These are phyloP conservation scores for Pseudonaja textilis DNA, from an alignment of 2,113 vertebrate genomes.

Conservation along the genomic window DNA sequence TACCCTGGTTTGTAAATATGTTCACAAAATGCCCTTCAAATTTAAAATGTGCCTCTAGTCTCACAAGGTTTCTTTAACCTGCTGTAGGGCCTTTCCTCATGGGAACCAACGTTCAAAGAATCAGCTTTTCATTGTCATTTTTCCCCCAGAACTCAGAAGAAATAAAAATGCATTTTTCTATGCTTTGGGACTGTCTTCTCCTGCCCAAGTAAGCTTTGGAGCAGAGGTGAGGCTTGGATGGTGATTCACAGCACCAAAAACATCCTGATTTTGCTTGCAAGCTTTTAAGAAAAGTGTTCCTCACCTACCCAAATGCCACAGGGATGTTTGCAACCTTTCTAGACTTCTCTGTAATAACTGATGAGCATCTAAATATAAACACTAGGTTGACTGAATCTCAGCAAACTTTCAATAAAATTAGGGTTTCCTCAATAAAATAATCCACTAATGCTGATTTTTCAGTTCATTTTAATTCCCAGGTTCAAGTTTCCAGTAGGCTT, in stretches of 20 bases:
- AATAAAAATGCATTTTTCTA: background rate
- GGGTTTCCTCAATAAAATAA: background rate
- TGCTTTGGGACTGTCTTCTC: background rate
- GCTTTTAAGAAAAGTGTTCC: background rate
- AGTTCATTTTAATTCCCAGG: conserved; percentile 1
- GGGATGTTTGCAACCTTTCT: too few relatives aligned
- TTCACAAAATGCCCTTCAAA: background rate
- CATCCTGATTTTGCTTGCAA: background rate
- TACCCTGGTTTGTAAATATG: background rate
- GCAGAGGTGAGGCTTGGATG: background rate
- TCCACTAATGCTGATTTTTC: background rate
- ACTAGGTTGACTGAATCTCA: conserved; percentile 1
- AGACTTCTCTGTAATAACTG: background rate
- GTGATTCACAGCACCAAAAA: background rate
- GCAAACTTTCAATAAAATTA: background rate
- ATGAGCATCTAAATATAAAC: background rate
- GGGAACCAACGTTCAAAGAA: background rate
- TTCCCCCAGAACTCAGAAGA: background rate
- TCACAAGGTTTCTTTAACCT: background rate
- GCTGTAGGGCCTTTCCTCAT: background rate
- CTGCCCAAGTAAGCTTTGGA: background rate
- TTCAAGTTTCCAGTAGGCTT: background rate
- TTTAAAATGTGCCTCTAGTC: background rate
- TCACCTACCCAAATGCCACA: background rate
- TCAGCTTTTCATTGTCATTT: background rate